Percentiles rank a stretch among this genome's conserved stretches.
Evolutionary conservation across 1,140 invertebrate genomes (phyloP).

Genomic region (Zaprionus taronus): DNA sequence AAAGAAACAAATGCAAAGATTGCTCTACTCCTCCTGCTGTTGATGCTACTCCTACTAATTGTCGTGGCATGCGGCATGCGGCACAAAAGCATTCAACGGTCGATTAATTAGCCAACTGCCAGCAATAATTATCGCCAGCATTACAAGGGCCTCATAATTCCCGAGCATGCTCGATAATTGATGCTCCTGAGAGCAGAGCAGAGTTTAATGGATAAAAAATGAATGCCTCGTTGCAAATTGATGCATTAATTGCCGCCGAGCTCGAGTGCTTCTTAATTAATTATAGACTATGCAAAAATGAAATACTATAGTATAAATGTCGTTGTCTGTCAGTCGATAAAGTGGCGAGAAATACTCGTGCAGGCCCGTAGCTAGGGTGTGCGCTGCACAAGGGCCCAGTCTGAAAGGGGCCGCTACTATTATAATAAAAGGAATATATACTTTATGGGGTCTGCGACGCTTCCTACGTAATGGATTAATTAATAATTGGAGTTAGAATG

Average conservation of each 20-base stretch:
- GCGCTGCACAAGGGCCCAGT: too few relatives aligned
- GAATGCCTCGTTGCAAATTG: conserved; percentile 29
- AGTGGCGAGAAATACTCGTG: background rate
- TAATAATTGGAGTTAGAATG: too few relatives aligned
- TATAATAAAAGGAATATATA: too few relatives aligned
- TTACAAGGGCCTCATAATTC: conserved; percentile 28
- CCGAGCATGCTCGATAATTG: conserved; percentile 25
- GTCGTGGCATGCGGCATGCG: background rate
- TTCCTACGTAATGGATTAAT: too few relatives aligned
- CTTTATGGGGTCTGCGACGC: too few relatives aligned
- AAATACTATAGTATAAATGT: background rate
- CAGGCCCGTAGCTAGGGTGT: too few relatives aligned
- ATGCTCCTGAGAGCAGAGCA: background rate
- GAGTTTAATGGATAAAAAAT: conserved; percentile 42
- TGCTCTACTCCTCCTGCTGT: background rate
- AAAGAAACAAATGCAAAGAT: conserved; percentile 13
- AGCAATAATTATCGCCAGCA: conserved; percentile 39
- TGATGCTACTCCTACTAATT: background rate
- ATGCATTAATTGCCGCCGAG: conserved; percentile 37
- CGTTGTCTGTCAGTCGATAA: background rate
- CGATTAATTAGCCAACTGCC: conserved; percentile 37
- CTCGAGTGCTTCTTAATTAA: conserved; percentile 25
- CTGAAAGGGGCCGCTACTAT: too few relatives aligned
- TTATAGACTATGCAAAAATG: conserved; percentile 17
- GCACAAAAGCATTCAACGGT: conserved; percentile 12